Percentiles rank a stretch among this genome's conserved stretches.
Evolutionary conservation across 1,140 invertebrate genomes (phyloP).

Genomic region (Achroia grisella): DNA sequence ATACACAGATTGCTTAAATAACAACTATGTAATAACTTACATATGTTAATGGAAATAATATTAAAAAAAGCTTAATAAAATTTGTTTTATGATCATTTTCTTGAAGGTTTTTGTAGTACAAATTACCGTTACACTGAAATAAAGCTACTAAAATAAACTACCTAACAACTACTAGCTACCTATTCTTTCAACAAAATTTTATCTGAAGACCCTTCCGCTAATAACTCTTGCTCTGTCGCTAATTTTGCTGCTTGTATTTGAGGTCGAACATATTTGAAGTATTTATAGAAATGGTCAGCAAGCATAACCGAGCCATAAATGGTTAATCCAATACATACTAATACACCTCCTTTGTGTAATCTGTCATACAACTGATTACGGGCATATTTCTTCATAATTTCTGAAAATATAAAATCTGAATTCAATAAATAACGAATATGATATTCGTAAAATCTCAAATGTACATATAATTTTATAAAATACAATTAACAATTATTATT

Average conservation of each 20-base stretch:
- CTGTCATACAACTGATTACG: slow-evolving; percentile 60
- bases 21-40: too few relatives aligned
- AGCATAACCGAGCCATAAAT: slow-evolving; percentile 61
- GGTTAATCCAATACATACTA: slow-evolving; percentile 68
- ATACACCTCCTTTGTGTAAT: slow-evolving; percentile 69
- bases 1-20: too few relatives aligned
- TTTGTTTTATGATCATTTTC: too few relatives aligned
- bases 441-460: too few relatives aligned
- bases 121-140: too few relatives aligned
- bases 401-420: slow-evolving; percentile 20
- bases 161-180: neutral
- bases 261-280: slow-evolving; percentile 65
- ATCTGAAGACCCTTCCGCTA: slow-evolving; percentile 70
- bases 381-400: slow-evolving; percentile 67
- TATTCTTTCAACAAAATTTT: slow-evolving; percentile 33
- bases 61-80: too few relatives aligned
- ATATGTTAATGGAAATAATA: too few relatives aligned
- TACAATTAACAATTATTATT: too few relatives aligned
- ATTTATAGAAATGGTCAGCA: slow-evolving; percentile 64
- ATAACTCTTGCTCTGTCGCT: slow-evolving; percentile 56
- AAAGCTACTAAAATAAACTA: too few relatives aligned
- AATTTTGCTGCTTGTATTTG: slow-evolving; percentile 54
- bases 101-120: slow-evolving; percentile 2
- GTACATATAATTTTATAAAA: too few relatives aligned
- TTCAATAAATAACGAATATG: too few relatives aligned